Evolutionary conservation across 2,888 invertebrate genomes (phyloP), one percentile per base, ranked within the genome.

Genomic region (Volucella inanis): DNA sequence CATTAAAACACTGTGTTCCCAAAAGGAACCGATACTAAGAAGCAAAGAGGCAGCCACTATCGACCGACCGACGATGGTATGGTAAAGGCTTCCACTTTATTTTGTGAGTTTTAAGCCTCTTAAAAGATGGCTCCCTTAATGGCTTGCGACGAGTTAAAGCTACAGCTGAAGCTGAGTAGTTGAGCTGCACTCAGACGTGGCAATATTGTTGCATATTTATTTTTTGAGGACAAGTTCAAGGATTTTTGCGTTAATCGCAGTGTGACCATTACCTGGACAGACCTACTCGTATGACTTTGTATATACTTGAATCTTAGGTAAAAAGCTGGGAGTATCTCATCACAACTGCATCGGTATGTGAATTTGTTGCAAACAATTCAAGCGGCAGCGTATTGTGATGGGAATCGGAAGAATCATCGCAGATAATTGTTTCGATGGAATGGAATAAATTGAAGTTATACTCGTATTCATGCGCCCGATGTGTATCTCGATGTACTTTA

Each of bases 201-300:
- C 71, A 76, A 85, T 81, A 85, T 85, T 85, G 85, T 81, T 85
- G 85, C 85, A 76, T 81, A 85, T 85, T 85, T 85, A 81, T 85
- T 75, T 81, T 81, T 81, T 85, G 71, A 85, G 81, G 85, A 85
- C 85, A 81, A 85, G 85, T 85, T 85, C 85, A 85, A 85, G 85
- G 85, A 81, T 85, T 76, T 81, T 76, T 71, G 15, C 55, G 61
- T 57, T 78, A 83, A 83, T 78, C 71, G 67, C 49, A 78, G 83
- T 79, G 70, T 65, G 75, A 76, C 70, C 80, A 84, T 84, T 75
- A 80, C 81, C 61, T 72, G 68, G 14, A 22, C 55, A 31, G 31
- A 31, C 6, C 31, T 31, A 31, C 31, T 31, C 31, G 31, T 31
- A 31, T 6, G 6, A 31, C 31, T 31, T 6, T 31, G 31, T 31